These are phyloP conservation scores for Neosalanx taihuensis DNA, from an alignment of 2,797 vertebrate species.

Conservation along the genomic window DNA sequence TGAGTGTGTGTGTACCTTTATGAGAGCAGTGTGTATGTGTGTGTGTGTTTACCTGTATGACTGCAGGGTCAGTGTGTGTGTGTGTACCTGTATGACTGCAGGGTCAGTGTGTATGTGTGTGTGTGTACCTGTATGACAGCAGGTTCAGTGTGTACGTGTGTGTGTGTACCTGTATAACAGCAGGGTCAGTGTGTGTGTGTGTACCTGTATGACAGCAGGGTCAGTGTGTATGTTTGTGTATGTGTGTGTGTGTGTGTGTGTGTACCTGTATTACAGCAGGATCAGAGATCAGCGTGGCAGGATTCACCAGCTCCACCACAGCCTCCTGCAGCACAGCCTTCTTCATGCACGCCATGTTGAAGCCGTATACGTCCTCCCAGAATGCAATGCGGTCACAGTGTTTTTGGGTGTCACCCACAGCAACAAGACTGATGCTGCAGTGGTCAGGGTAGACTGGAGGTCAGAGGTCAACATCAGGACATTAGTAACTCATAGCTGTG, in stretches of 20 bases:
- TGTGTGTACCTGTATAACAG: too few relatives aligned
- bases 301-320: conserved; percentile 81
- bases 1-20: too few relatives aligned
- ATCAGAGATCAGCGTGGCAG: conserved; percentile 81
- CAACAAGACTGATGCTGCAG: conserved; percentile 85
- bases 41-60: background rate
- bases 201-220: too few relatives aligned
- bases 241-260: too few relatives aligned
- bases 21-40: background rate
- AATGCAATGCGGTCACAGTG: conserved; percentile 81
- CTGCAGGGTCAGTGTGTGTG: background rate
- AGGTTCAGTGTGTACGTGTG: conserved; percentile 33
- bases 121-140: conserved; percentile 80
- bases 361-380: conserved; percentile 95
- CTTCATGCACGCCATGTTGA: conserved; percentile 96
- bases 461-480: background rate
- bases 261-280: conserved; percentile 64
- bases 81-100: too few relatives aligned
- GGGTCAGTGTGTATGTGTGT: background rate
- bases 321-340: conserved; percentile 87
- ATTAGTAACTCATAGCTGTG: background rate
- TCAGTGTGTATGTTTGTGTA: too few relatives aligned
- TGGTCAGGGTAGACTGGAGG: conserved; percentile 88
- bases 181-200: too few relatives aligned
- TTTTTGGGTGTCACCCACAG: conserved; percentile 78